Base-by-base conservation (phyloP, 2,797 vertebrate species). In the Aplochiton taeniatus region DNA sequence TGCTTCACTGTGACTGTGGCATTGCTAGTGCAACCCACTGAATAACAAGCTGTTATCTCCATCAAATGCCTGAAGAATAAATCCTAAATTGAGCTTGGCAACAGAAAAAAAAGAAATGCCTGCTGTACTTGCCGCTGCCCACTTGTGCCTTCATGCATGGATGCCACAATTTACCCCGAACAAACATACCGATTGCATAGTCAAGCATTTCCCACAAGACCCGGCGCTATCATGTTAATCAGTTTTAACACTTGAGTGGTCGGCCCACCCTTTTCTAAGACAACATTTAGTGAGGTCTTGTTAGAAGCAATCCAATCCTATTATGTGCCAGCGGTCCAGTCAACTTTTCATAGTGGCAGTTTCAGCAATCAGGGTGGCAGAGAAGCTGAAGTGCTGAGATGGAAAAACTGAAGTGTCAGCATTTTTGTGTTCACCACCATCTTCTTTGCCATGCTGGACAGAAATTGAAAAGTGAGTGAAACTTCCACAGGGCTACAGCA, bases 41-140 rank as follows among this genome's bases (percentile, higher is more conserved):
- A 85, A 82, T 85, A 88, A 90, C 78, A 83, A 78, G 86, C 80
- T 73, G 74, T 83, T 88, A 83, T 86, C 76, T 81, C 69, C 80
- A 84, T 86, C 80, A 81, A 77, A 78, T 18, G 83, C 72, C 77
- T 75, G 72, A 85, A 82, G 80, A 82, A 68, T 65, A 88, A 84
- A 76, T 71, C 67, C 75, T 73, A 65, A 75, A 88, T 80, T 77
- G 73, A 65, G 75, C 78, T 81, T 85, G 87, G 85, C 85, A 85
- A 85, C 74, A 52, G n/a, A 56, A 9, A 58, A 16, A 42, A 9
- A 61, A 18, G 41, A 56, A 45, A 69, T 76, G 80, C 75, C 75
- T 51, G 70, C 80, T 80, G 65, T 65, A 52, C 75, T 82, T 43
- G 45, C 66, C 61, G 77, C 77, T 74, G 70, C 73, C 64, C 82